A percentile compares a stretch with the other conserved stretches of the same genome.
These are phyloP conservation scores for Drosophila fungiperda DNA, from an alignment of 2,888 invertebrate species.

Conservation along the genomic window DNA sequence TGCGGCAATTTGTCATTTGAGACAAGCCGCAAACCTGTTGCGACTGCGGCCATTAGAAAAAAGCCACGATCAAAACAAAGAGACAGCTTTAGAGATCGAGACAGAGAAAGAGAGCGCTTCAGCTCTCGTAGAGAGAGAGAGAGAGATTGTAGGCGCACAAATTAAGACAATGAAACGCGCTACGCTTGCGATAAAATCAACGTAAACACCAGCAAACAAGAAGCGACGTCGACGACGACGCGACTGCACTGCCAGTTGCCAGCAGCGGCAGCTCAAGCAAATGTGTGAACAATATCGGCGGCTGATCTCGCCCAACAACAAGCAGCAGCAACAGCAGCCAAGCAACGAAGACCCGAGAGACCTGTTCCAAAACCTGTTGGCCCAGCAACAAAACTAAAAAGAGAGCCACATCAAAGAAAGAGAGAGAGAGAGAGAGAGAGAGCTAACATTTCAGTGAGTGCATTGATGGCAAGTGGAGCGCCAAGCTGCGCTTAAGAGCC, in stretches of 20 bases:
- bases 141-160: conserved; percentile 52
- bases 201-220: conserved; percentile 72
- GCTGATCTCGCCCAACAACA: conserved; percentile 73
- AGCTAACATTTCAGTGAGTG: conserved; percentile 27
- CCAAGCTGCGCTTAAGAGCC: conserved; percentile 67
- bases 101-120: background rate
- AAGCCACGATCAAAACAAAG: conserved; percentile 30
- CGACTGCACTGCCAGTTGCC: conserved; percentile 41
- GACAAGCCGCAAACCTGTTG: conserved; percentile 61
- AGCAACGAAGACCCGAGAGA: conserved; percentile 60
- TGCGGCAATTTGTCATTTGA: conserved; percentile 63
- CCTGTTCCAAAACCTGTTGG: conserved; percentile 77
- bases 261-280: conserved; percentile 59
- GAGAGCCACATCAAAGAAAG: background rate
- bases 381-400: conserved; percentile 35
- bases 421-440: conserved; percentile 11
- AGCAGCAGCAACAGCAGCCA: conserved; percentile 1
- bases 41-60: conserved; percentile 49
- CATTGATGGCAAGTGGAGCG: conserved; percentile 63
- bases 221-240: conserved; percentile 37
- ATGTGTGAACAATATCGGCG: conserved; percentile 82
- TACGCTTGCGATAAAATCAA: conserved; percentile 76
- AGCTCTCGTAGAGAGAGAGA: conserved; percentile 1
- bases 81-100: conserved; percentile 1
- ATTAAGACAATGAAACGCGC: conserved; percentile 82